Conservation (phyloP, 2,888 invertebrate genomes). For the Ypsolopha sequella region DNA sequence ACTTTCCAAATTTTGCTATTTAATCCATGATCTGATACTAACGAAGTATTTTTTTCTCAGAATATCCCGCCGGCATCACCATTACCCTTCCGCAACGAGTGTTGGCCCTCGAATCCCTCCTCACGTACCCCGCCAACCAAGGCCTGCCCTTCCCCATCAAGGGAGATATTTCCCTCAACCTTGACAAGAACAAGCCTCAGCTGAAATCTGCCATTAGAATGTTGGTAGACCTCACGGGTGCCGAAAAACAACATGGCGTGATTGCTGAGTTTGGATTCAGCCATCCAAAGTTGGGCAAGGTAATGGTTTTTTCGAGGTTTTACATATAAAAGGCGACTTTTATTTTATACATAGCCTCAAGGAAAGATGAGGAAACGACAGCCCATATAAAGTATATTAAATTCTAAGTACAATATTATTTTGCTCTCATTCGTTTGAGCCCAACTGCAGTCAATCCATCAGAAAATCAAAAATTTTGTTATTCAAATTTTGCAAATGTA, state of each 20-base stretch:
- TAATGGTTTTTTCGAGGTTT: constrained; percentile 17
- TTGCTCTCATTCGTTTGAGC: too few relatives aligned
- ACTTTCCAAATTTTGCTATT: too few relatives aligned
- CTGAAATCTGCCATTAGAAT: constrained; percentile 74
- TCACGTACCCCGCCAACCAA: constrained; percentile 53
- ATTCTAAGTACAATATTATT: too few relatives aligned
- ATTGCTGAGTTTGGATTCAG: constrained; percentile 73
- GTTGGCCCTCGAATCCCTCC: constrained; percentile 71
- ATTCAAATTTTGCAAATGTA: too few relatives aligned
- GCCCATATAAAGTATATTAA: too few relatives aligned
- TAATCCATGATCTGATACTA: too few relatives aligned
- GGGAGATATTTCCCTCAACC: constrained; percentile 74
- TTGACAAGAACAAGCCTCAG: constrained; percentile 80
- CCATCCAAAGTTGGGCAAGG: constrained; percentile 76
- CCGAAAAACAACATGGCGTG: constrained; percentile 57
- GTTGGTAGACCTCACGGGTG: constrained; percentile 58
- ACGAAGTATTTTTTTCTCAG: constrained; percentile 17
- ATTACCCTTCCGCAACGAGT: constrained; percentile 78
- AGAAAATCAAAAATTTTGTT: too few relatives aligned
- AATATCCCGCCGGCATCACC: constrained; percentile 60
- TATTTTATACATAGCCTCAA: too few relatives aligned
- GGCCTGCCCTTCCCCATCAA: constrained; percentile 70
- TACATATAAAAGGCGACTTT: not conserved
- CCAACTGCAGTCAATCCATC: too few relatives aligned
- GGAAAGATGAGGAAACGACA: too few relatives aligned